Evolutionary conservation across 2,888 invertebrate species (phyloP).

Genomic region (Torymus tubicola): DNA sequence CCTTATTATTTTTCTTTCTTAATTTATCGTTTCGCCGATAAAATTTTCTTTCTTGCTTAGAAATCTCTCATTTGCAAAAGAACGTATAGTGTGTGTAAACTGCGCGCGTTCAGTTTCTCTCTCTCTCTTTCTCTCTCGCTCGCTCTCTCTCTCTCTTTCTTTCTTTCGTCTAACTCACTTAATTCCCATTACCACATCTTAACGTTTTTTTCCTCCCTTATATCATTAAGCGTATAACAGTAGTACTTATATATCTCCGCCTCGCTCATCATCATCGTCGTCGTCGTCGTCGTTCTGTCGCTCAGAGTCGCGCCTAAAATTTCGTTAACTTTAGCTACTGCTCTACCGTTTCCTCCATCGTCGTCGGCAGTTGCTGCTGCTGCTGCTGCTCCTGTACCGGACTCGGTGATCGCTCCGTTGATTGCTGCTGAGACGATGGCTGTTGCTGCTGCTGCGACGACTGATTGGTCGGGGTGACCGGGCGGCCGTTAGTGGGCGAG

Average conservation of each 20-base stretch:
- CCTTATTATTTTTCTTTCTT: too few species aligned
- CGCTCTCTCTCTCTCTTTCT: neutral
- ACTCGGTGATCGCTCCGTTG: neutral
- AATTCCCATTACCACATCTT: conserved; percentile 30
- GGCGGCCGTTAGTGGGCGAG: conserved; percentile 64
- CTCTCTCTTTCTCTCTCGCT: neutral
- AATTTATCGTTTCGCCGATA: neutral
- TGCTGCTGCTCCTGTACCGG: conserved; percentile 26
- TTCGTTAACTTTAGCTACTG: conserved; percentile 64
- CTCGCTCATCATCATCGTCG: conserved; percentile 6
- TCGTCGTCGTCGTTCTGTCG: conserved; percentile 38
- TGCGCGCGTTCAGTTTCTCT: conserved; percentile 44
- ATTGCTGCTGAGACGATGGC: conserved; percentile 5
- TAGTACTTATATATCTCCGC: conserved; percentile 53
- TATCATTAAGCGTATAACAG: conserved; percentile 57
- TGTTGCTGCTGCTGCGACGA: conserved; percentile 38
- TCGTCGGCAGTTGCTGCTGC: conserved; percentile 19
- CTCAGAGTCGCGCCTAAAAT: conserved; percentile 9
- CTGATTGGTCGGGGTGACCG: conserved; percentile 59
- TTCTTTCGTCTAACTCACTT: conserved; percentile 5
- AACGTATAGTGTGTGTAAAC: conserved; percentile 40
- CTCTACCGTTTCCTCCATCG: conserved; percentile 73
- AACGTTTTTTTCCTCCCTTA: conserved; percentile 15
- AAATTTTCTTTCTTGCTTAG: conserved; percentile 28
- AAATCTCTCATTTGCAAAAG: conserved; percentile 28